Evolutionary conservation across 1,140 invertebrate genomes (phyloP), one percentile per base, ranked within the genome.

Genomic region (Scaptomyza graminum): DNA sequence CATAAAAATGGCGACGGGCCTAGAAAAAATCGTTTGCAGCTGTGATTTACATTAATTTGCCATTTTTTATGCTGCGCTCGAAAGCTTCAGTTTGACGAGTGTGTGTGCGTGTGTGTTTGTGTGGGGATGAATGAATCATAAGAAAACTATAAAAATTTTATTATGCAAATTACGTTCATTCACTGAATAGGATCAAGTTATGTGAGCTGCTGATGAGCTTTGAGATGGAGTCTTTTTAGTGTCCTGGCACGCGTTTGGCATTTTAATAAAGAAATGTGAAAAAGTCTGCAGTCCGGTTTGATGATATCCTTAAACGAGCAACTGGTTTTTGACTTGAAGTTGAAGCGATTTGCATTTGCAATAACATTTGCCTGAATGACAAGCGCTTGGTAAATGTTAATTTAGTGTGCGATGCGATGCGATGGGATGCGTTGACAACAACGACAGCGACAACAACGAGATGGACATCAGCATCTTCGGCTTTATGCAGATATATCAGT

Each of bases 21-120:
- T 69, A 81, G 69, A 56, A 66, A 74, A 66, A 74, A 65, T 65
- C 59, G 44, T 64, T 64, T 75, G 52, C 67, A 47, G 52, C 72
- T 78, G 83, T 46, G 90, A 91, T 91, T 91, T 91, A 90, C 90
- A 91, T 91, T 90, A 91, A 91, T 91, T 90, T 90, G 90, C 89
- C 79, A 90, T 91, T 90, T 87, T 81, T 90, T 90, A 91, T 76
- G 90, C 90, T 90, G 90, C 69, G 84, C 66, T 55, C 66, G 7
- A 57, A 60, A 65, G 67, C 65, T 73, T 43, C 51, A 73, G 74
- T 63, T 76, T 74, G 73, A 77, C 78, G 65, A 9, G 34, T 41
- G 44, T 56, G 52, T 47, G 34, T 47, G 41, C 41, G 39, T 41
- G 51, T 12, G 52, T 60, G 37, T 51, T 5, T 5, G 59, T 15